Base-by-base conservation (phyloP, 2,113 vertebrate species). In the Mus musculus region DNA sequence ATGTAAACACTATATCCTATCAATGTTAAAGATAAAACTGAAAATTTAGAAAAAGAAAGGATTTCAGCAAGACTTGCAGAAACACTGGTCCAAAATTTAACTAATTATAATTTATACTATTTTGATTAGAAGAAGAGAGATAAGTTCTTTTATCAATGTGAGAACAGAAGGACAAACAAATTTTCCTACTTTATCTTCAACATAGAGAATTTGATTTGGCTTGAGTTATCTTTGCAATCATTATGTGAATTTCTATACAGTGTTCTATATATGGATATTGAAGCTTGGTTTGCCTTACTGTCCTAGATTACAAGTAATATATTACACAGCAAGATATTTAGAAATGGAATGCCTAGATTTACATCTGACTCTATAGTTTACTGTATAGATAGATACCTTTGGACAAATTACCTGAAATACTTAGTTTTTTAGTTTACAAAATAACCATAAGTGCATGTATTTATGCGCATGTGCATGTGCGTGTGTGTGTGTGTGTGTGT, bases 341-440 rank as follows among this genome's bases (percentile, higher is more conserved):
- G 36, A 78, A 19, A 93, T 5, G 42, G 7, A 52, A 71, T 63
- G 24, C 28, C 9, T 91, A 36, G 5, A 87, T 93, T 76, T 91
- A 89, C 85, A 71, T 46, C 89, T 72, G 56, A 88, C 22, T 33
- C n/a, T 81, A 52, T 5, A n/a, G 65, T 91, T 95, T 93, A 84
- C 90, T 89, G 76, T 76, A 8, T 52, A 2, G 69, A 42, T 85
- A 69, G 69, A 42, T 85, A 69, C 67, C 8, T 16, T 95, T 88
- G 39, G 24, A 30, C 33, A 80, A 72, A 20, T 88, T 71, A 28
- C 12, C 59, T 86, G 39, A 96, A 86, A 22, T 76, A 7, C 39
- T 89, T 82, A 82, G 13, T 94, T 87, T 84, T 28, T 73, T 82
- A 22, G 69, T 81, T 92, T 76, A 39, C 56, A 85, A 90, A 95